Percentiles rank a stretch among this genome's conserved stretches.
phyloP scores from a whole-genome alignment of 92 coral and sea anemone genomes.

The Zoanthus solanderi region DNA sequence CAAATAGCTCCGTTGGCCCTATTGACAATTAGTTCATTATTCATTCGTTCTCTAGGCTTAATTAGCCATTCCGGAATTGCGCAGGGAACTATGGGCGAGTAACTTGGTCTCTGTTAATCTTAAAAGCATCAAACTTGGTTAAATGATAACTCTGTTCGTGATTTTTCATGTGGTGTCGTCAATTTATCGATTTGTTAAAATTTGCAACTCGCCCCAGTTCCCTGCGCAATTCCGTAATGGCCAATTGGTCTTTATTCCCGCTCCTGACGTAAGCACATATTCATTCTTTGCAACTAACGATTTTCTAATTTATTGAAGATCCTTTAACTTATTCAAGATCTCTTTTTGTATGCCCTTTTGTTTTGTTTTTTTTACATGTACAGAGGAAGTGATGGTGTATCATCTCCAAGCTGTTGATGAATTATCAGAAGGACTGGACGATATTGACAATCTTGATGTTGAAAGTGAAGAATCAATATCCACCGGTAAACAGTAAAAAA shows the following conservation, averaged over 20 bases:
- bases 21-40: too few relatives aligned
- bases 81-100: too few relatives aligned
- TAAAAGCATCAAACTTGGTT: too few relatives aligned
- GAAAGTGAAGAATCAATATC: slow-evolving; percentile 22
- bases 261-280: neutral
- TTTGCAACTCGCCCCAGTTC: too few relatives aligned
- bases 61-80: too few relatives aligned
- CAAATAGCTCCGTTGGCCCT: too few relatives aligned
- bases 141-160: too few relatives aligned
- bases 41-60: too few relatives aligned
- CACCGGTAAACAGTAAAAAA: slow-evolving; percentile 8
- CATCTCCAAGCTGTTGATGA: slow-evolving; percentile 93
- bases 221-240: too few relatives aligned
- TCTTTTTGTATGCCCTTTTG: neutral
- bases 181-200: too few relatives aligned
- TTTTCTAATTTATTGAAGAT: neutral
- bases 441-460: slow-evolving; percentile 49
- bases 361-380: neutral
- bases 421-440: slow-evolving; percentile 73
- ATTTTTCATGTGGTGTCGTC: neutral
- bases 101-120: too few relatives aligned
- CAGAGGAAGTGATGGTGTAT: slow-evolving; percentile 95
- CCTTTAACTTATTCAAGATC: neutral
- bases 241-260: neutral
- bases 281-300: too few relatives aligned